Evolutionary conservation across 2,113 vertebrate genomes (phyloP), one percentile per base, ranked within the genome.

Genomic region (Oenanthe oenanthe): DNA sequence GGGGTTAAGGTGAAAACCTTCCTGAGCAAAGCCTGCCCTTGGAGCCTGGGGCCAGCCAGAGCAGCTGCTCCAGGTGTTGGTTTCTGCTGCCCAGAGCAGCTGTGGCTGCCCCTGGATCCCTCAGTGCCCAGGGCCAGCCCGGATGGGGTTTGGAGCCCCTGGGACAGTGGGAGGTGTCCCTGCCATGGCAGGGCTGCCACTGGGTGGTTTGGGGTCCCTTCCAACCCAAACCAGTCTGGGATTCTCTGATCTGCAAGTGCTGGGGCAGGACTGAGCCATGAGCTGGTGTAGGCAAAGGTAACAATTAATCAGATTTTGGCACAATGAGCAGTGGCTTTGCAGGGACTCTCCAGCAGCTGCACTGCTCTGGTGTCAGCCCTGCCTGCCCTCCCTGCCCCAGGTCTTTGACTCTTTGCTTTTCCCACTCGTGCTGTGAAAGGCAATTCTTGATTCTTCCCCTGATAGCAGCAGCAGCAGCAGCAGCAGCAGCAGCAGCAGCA

Each of bases 321-420:
- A 0, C 8, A 25, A 0, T 1, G 32, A 3, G 40, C 7, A 12
- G 13, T 17, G 58, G n/a, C 32, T 70, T 22, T 12, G 1, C 2
- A 7, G 67, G 73, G 36, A 3, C 43, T 17, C 14, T 42, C 40
- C 40, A 42, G 40, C 40, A 42, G 40, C 40, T 42, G 40, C 40
- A 15, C 40, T 42, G 40, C 40, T 16, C 6, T 42, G 18, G 2
- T 71, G 62, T 9, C 31, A 17, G 63, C 8, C 0, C 42, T n/a
- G 84, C 22, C 70, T 74, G 38, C 36, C 12, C 43, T 68, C 50
- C 26, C 26, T 19, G 7, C 3, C 34, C 34, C 34, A 36, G 34
- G 8, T 36, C 34, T 36, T 36, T 38, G 14, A 1, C 31, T 43
- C 13, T 45, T 32, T 45, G 22, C 31, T 53, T 54, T 72, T 60